Base-by-base conservation (phyloP, 2,797 vertebrate genomes). In the Podarcis lilfordi region DNA sequence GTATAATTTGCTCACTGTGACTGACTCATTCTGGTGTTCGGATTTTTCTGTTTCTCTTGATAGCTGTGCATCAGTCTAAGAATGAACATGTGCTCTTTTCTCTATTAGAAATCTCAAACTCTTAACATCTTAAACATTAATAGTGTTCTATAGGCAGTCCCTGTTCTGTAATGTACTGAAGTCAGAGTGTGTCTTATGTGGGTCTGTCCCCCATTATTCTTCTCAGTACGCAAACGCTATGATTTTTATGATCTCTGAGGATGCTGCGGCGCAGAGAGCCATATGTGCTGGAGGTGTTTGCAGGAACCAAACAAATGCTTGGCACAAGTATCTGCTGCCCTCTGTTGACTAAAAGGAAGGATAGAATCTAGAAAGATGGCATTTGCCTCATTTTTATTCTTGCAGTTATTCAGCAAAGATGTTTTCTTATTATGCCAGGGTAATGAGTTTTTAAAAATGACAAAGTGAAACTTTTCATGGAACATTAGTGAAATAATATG, bases 251-350 rank as follows among this genome's bases (percentile, higher is more conserved):
- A 76, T 74, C 50, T 77, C n/a, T 1, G 37, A 75, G 29, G 82
- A 82, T 61, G 66, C 82, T 7, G n/a, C 40, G 23, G 35, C 8
- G 74, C 15, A 40, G 50, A 4, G n/a, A 10, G 32, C 7, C 81
- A 19, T 61, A 69, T 45, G 9, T 69, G 82, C 76, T 80, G 21
- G 0, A 6, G 77, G 50, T 11, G 0, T 11, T 7, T 0, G 0
- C 0, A 7, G n/a, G 55, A 15, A 45, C 29, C 1, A 23, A 1
- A 78, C 0, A 64, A 82, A 75, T 0, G 5, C 61, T 50, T 76
- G 77, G 66, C 88, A 21, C 1, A 6, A 83, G 93, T 45, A 76
- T 78, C 45, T 95, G 91, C 95, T 96, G 95, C 94, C 95, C 95
- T 89, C 95, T 96, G 94, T 92, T 19, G 95, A 89, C 87, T 80